Percentiles rank a stretch among this genome's conserved stretches.
These are phyloP conservation scores for Xenops minutus DNA, from an alignment of 2,797 vertebrate genomes.

Conservation along the genomic window DNA sequence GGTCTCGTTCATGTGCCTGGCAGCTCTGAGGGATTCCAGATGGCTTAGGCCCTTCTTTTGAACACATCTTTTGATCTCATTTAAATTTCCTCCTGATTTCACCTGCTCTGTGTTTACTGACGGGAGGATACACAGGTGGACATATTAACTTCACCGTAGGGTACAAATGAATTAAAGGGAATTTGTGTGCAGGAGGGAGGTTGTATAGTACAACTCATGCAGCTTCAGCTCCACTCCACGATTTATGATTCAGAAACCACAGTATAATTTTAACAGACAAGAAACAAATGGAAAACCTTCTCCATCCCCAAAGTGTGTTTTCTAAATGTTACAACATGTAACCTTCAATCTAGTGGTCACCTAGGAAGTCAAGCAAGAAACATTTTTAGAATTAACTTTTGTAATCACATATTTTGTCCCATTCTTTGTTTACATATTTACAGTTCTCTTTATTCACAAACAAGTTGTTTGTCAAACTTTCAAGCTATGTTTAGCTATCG, in stretches of 20 bases:
- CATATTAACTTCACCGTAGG: conserved; percentile 47
- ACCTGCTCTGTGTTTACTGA: conserved; percentile 76
- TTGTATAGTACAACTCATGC: conserved; percentile 22
- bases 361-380: conserved; percentile 40
- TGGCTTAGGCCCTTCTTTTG: conserved; percentile 74
- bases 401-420: neutral
- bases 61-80: conserved; percentile 76
- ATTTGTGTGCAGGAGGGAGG: conserved; percentile 44
- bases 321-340: conserved; percentile 32
- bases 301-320: conserved; percentile 3
- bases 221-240: conserved; percentile 49
- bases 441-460: neutral
- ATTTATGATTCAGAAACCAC: conserved; percentile 62
- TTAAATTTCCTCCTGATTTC: conserved; percentile 76
- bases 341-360: conserved; percentile 59
- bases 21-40: conserved; percentile 74
- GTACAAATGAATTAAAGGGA: conserved; percentile 39
- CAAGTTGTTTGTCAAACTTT: neutral
- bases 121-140: conserved; percentile 68
- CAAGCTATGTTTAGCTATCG: neutral
- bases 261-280: conserved; percentile 45
- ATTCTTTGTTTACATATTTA: neutral
- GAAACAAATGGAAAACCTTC: conserved; percentile 35
- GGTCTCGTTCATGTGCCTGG: conserved; percentile 63
- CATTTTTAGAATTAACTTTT: conserved; percentile 11